Evolutionary conservation across 2,113 vertebrate genomes (phyloP).

Genomic region (Salvelinus namaycush): DNA sequence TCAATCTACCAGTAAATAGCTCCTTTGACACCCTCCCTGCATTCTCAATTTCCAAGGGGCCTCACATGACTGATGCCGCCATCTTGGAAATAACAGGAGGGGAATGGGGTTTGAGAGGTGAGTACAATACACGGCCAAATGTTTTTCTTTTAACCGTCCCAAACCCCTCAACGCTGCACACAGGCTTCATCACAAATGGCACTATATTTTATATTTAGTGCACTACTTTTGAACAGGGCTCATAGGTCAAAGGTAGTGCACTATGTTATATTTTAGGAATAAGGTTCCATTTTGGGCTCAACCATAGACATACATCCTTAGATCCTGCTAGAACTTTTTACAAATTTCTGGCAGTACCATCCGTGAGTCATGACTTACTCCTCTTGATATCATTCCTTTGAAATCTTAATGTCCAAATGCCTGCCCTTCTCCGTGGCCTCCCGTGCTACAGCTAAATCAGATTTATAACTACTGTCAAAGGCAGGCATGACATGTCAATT

Average conservation of each 20-base stretch:
- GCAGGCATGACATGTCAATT: slow-evolving; percentile 85
- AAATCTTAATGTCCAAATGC: slow-evolving; percentile 67
- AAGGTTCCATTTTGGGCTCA: too few species aligned
- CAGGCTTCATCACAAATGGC: too few species aligned
- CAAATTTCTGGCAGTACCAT: slow-evolving; percentile 53
- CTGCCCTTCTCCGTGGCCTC: slow-evolving; percentile 65
- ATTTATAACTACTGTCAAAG: slow-evolving; percentile 91
- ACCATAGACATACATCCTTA: not conserved
- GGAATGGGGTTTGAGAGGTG: not conserved
- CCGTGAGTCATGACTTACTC: slow-evolving; percentile 68
- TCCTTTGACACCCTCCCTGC: slow-evolving; percentile 60
- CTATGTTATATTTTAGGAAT: too few species aligned
- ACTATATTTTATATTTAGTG: too few species aligned
- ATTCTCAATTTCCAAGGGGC: slow-evolving; percentile 32
- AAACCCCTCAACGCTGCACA: slow-evolving; percentile 36
- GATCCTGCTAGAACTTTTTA: slow-evolving; percentile 55
- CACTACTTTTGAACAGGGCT: too few species aligned
- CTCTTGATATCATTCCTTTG: slow-evolving; percentile 70
- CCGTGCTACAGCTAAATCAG: slow-evolving; percentile 81
- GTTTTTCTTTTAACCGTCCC: not conserved
- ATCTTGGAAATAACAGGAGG: slow-evolving; percentile 51
- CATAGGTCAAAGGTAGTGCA: too few species aligned
- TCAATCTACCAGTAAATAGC: slow-evolving; percentile 66
- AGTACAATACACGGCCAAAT: not conserved
- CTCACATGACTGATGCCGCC: slow-evolving; percentile 59